A percentile compares a stretch with the other conserved stretches of the same genome.
Conservation (phyloP, 2,797 vertebrate genomes). For the Artibeus lituratus region DNA sequence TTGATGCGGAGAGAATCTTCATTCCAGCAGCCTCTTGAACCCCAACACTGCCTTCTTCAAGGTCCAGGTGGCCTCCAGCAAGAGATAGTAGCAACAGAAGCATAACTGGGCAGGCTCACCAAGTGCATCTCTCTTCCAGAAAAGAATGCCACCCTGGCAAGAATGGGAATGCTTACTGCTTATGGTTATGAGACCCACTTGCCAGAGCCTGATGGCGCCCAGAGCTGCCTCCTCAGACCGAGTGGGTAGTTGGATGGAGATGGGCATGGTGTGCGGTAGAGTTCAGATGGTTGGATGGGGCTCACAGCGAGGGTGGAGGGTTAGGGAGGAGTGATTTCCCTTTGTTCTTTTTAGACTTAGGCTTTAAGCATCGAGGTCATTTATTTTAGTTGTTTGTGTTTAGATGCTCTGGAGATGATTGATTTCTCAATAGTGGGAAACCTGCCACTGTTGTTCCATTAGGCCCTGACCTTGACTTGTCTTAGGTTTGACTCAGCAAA, state of each 20-base stretch:
- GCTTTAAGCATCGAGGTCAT: background rate
- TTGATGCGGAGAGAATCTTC: background rate
- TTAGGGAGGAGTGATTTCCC: background rate
- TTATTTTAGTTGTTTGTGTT: conserved; percentile 8
- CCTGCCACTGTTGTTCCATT: background rate
- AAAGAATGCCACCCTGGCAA: conserved; percentile 14
- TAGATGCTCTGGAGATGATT: background rate
- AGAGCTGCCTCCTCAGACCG: background rate
- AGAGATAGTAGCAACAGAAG: background rate
- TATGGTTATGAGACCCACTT: background rate
- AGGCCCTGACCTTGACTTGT: background rate
- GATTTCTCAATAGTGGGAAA: background rate
- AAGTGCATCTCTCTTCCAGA: background rate
- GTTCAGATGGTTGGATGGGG: background rate
- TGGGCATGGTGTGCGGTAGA: background rate
- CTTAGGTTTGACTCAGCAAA: background rate
- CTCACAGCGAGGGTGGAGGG: background rate
- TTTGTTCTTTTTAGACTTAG: background rate
- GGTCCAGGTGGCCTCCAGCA: background rate
- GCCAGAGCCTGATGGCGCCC: background rate
- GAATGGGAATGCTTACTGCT: background rate
- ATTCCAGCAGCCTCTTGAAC: background rate
- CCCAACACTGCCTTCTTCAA: background rate
- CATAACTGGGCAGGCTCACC: background rate
- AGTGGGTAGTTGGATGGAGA: background rate